A percentile compares a stretch with the other conserved stretches of the same genome.
Evolutionary conservation across 2,797 vertebrate species (phyloP).

Genomic region (Esox lucius): DNA sequence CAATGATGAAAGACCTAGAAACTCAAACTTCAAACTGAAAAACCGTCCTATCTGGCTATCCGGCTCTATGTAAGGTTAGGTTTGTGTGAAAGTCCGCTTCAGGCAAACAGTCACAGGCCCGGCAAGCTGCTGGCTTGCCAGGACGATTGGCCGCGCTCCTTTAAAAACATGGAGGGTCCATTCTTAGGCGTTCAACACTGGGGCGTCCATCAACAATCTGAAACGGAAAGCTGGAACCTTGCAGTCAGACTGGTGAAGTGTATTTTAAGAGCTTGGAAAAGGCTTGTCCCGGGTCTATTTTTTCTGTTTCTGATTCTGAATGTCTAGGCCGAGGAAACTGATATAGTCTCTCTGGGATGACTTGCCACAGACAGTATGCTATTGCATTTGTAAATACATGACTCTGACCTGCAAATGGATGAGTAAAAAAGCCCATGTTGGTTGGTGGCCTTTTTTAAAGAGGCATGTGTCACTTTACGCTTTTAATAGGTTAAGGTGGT

Average conservation of each 20-base stretch:
- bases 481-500: conserved; percentile 16
- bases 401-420: conserved; percentile 16
- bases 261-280: not conserved
- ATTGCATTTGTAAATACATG: conserved; percentile 35
- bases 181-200: conserved; percentile 27
- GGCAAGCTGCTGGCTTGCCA: conserved; percentile 9
- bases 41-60: conserved; percentile 36
- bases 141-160: conserved; percentile 25
- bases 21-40: conserved; percentile 55
- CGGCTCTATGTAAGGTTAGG: conserved; percentile 37
- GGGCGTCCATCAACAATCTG: not conserved
- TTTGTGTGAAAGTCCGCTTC: conserved; percentile 27
- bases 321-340: conserved; percentile 57
- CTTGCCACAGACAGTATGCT: conserved; percentile 36
- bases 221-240: conserved; percentile 18
- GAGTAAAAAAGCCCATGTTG: conserved; percentile 45
- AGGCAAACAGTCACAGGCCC: conserved; percentile 28
- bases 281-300: conserved; percentile 20
- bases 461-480: conserved; percentile 48
- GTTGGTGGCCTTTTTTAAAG: conserved; percentile 37
- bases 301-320: conserved; percentile 53
- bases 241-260: not conserved
- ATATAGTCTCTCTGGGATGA: conserved; percentile 24
- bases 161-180: conserved; percentile 32
- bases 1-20: conserved; percentile 70